Percentiles rank a stretch among this genome's conserved stretches.
These are phyloP conservation scores for Carposina sasakii DNA, from an alignment of 1,140 invertebrate genomes.

Conservation along the genomic window DNA sequence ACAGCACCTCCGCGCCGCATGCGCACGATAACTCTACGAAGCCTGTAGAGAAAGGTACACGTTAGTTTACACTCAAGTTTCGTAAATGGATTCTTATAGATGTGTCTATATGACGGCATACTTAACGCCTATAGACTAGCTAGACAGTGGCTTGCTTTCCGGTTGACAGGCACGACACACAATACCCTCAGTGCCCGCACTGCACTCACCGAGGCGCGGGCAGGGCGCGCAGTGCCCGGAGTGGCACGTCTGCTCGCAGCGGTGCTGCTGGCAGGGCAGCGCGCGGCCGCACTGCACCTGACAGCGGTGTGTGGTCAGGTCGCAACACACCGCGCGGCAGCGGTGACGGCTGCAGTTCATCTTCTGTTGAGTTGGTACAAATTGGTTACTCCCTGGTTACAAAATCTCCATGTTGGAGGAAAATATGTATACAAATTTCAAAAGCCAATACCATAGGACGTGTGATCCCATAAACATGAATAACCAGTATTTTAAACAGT, in stretches of 20 bases:
- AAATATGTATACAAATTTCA: no score
- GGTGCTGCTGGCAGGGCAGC: conserved; percentile 89
- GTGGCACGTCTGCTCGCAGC: conserved; percentile 92
- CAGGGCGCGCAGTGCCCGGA: conserved; percentile 90
- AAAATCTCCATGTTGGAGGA: no score
- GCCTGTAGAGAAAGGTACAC: conserved; percentile 53
- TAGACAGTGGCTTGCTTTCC: background rate
- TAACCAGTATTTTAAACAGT: no score
- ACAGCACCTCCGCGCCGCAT: conserved; percentile 89
- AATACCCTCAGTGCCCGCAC: background rate
- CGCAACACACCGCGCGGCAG: conserved; percentile 90
- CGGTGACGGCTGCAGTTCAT: conserved; percentile 90
- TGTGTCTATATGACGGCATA: background rate
- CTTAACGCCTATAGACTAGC: background rate
- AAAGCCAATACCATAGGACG: no score
- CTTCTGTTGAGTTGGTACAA: no score
- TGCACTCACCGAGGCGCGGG: conserved; percentile 80
- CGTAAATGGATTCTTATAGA: background rate
- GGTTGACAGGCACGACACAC: background rate
- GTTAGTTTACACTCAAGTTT: background rate
- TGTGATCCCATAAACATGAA: no score
- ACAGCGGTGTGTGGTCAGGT: conserved; percentile 88
- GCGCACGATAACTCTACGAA: conserved; percentile 95
- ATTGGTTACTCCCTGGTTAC: no score
- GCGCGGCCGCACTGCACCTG: conserved; percentile 85